Evolutionary conservation across 92 coral and sea anemone genomes (phyloP).

Genomic region (Ricordea florida): DNA sequence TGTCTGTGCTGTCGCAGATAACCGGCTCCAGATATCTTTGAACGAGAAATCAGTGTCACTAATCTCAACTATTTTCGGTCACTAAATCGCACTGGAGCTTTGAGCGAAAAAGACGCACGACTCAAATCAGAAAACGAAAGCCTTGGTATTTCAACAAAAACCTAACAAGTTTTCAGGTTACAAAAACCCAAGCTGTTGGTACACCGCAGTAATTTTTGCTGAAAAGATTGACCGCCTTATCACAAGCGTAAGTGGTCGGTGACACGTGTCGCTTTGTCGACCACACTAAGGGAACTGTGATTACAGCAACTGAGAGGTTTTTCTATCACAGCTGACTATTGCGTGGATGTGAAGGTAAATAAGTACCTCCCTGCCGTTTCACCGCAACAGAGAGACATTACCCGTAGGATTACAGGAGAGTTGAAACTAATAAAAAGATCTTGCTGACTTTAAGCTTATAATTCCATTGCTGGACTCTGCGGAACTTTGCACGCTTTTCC

Average conservation of each 20-base stretch:
- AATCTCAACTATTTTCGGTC: no score
- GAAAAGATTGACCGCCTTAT: conserved; percentile 30
- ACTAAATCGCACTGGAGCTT: no score
- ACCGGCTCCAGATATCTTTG: no score
- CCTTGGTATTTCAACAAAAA: no score
- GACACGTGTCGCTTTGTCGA: conserved; percentile 17
- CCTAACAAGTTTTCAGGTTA: no score
- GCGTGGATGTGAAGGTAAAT: conserved; percentile 15
- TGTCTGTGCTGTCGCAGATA: no score
- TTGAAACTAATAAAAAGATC: conserved; percentile 82
- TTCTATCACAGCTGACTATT: not conserved
- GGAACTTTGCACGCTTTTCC: conserved; percentile 32
- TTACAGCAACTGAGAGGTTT: not conserved
- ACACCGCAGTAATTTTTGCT: conserved; percentile 24
- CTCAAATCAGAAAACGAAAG: not conserved
- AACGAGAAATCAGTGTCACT: no score
- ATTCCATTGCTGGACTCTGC: conserved; percentile 53
- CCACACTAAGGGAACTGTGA: conserved; percentile 18
- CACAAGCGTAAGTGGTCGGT: conserved; percentile 12
- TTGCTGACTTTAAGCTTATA: conserved; percentile 52
- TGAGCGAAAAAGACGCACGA: no score
- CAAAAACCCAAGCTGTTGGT: not conserved
- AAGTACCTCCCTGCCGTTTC: conserved; percentile 75
- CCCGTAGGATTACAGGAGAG: conserved; percentile 60
- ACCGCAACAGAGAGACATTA: conserved; percentile 43